phyloP scores from a whole-genome alignment of 92 coral and sea anemone genomes.

The Zoanthus solanderi region DNA sequence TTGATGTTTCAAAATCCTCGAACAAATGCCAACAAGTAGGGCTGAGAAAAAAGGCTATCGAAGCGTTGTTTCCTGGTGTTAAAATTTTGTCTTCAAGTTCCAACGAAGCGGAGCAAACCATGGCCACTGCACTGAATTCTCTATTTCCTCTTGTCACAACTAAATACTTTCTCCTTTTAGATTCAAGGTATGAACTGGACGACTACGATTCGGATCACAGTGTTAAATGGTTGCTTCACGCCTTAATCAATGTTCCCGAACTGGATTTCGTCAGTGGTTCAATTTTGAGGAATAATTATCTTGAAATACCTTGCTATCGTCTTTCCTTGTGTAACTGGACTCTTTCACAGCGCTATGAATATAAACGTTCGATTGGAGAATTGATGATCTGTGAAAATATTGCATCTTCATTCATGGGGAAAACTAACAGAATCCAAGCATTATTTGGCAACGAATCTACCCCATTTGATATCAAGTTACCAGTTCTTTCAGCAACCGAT shows the following conservation, averaged over 20 bases:
- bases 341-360: slow-evolving; percentile 62
- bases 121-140: slow-evolving; percentile 27
- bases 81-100: background rate
- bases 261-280: slow-evolving; percentile 79
- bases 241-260: slow-evolving; percentile 64
- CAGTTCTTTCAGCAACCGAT: slow-evolving; percentile 47
- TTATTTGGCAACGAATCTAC: slow-evolving; percentile 2
- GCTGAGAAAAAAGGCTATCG: background rate
- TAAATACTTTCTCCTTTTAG: slow-evolving; percentile 65
- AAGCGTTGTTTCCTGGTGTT: background rate
- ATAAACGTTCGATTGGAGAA: slow-evolving; percentile 66
- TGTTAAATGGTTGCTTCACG: slow-evolving; percentile 59
- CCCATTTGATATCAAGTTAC: slow-evolving; percentile 54
- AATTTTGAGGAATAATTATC: slow-evolving; percentile 41
- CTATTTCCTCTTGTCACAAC: slow-evolving; percentile 55
- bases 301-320: slow-evolving; percentile 65
- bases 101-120: background rate
- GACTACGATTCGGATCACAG: slow-evolving; percentile 60
- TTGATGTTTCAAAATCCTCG: too few relatives aligned
- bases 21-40: too few relatives aligned
- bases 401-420: slow-evolving; percentile 72
- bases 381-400: slow-evolving; percentile 72
- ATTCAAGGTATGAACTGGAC: slow-evolving; percentile 34
- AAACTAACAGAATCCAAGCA: slow-evolving; percentile 34
- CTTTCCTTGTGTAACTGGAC: slow-evolving; percentile 72